Evolutionary conservation across 2,797 vertebrate genomes (phyloP).

Genomic region (Sardinella longiceps): DNA sequence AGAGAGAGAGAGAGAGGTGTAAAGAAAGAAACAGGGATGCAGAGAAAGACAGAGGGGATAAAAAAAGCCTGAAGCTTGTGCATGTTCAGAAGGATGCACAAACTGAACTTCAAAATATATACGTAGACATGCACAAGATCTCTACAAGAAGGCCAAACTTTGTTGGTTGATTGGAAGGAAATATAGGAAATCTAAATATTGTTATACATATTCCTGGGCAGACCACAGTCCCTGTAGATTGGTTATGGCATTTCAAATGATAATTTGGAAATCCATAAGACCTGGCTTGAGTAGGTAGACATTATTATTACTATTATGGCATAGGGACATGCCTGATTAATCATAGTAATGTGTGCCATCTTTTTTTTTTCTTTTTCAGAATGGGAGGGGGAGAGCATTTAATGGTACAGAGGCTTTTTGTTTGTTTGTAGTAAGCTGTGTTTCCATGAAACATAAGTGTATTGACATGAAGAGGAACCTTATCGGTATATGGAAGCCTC

Average conservation of each 20-base stretch:
- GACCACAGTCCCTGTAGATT: neutral
- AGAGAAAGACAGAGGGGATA: neutral
- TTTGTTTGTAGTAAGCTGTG: neutral
- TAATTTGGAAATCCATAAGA: neutral
- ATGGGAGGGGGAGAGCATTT: neutral
- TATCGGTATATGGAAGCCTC: neutral
- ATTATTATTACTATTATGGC: neutral
- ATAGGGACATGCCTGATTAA: neutral
- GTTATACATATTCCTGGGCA: neutral
- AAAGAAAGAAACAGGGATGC: constrained; percentile 26
- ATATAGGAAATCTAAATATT: neutral
- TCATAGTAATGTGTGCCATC: neutral
- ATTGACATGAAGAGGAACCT: neutral
- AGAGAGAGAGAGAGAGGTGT: constrained; percentile 22
- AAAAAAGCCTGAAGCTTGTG: neutral
- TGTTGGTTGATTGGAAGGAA: neutral
- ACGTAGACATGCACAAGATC: neutral
- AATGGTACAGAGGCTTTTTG: constrained; percentile 1
- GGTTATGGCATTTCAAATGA: neutral
- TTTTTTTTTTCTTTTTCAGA: neutral
- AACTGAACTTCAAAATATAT: neutral
- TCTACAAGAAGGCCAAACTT: neutral
- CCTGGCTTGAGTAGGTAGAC: neutral
- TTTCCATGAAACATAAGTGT: constrained; percentile 20
- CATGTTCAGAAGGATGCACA: neutral